A percentile compares a stretch with the other conserved stretches of the same genome.
These are phyloP conservation scores for Scaptomyza pallida DNA, from an alignment of 1,140 invertebrate species.

Conservation along the genomic window DNA sequence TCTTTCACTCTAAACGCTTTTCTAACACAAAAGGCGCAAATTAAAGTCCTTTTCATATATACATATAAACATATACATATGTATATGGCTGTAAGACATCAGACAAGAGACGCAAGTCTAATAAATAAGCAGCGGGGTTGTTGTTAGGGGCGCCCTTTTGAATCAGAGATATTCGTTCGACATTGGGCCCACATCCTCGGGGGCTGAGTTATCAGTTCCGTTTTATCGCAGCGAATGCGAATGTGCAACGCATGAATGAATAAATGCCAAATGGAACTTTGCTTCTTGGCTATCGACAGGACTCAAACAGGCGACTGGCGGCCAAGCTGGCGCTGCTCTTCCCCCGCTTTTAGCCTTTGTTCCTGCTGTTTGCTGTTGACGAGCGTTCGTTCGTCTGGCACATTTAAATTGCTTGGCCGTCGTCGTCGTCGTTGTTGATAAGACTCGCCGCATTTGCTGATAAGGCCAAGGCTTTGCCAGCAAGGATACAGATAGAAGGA, in stretches of 20 bases:
- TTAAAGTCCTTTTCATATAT: too few species aligned
- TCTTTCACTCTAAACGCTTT: background rate
- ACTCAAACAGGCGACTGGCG: constrained; percentile 18
- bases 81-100: too few species aligned
- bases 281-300: constrained; percentile 38
- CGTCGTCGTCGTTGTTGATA: constrained; percentile 34
- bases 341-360: background rate
- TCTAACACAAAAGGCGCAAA: constrained; percentile 1
- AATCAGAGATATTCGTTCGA: constrained; percentile 42
- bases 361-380: constrained; percentile 14
- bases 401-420: constrained; percentile 53
- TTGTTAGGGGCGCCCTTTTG: constrained; percentile 25
- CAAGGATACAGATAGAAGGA: constrained; percentile 18
- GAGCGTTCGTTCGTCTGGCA: constrained; percentile 22
- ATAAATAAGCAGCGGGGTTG: constrained; percentile 36
- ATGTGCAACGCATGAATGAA: constrained; percentile 62
- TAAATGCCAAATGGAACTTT: constrained; percentile 50
- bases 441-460: constrained; percentile 35
- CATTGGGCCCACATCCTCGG: constrained; percentile 44
- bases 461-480: constrained; percentile 35
- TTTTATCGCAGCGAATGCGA: constrained; percentile 51
- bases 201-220: constrained; percentile 30
- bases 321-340: constrained; percentile 12
- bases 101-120: constrained; percentile 18
- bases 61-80: too few species aligned